phyloP scores from a whole-genome alignment of 2,113 vertebrate species.

The Rhizomys pruinosus region DNA sequence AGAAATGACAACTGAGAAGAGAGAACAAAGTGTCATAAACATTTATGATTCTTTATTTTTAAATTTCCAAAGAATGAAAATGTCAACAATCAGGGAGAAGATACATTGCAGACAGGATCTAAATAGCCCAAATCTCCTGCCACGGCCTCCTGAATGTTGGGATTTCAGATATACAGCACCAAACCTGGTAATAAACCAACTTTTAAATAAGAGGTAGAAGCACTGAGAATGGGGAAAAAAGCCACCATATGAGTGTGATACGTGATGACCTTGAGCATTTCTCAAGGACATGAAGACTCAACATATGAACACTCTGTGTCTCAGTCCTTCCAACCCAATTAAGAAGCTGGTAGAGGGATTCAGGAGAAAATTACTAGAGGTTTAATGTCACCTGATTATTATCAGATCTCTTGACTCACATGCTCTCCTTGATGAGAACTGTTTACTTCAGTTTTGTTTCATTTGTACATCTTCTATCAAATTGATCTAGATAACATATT shows the following conservation, averaged over 20 bases:
- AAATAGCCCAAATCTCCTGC: neutral
- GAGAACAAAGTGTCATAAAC: neutral
- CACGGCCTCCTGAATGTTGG: neutral
- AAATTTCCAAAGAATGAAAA: slow-evolving; percentile 27
- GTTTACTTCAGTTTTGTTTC: neutral
- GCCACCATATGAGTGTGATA: neutral
- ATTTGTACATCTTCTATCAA: neutral
- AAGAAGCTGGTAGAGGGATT: neutral
- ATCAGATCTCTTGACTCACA: neutral
- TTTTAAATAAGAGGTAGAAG: neutral
- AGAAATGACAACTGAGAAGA: neutral
- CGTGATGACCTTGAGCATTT: neutral
- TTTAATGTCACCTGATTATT: neutral
- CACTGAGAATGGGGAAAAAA: neutral
- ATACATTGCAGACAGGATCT: neutral
- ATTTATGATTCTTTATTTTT: slow-evolving; percentile 6
- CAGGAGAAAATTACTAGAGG: neutral
- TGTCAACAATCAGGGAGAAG: neutral
- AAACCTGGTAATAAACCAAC: neutral
- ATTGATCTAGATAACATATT: slow-evolving; percentile 6
- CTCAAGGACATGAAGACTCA: neutral
- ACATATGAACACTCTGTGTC: neutral
- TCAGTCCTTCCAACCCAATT: neutral
- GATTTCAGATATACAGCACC: neutral
- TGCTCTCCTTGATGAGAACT: neutral